Percentiles rank a stretch among this genome's conserved stretches.
Conservation (phyloP, 2,888 invertebrate genomes). For the Euplexia lucipara region DNA sequence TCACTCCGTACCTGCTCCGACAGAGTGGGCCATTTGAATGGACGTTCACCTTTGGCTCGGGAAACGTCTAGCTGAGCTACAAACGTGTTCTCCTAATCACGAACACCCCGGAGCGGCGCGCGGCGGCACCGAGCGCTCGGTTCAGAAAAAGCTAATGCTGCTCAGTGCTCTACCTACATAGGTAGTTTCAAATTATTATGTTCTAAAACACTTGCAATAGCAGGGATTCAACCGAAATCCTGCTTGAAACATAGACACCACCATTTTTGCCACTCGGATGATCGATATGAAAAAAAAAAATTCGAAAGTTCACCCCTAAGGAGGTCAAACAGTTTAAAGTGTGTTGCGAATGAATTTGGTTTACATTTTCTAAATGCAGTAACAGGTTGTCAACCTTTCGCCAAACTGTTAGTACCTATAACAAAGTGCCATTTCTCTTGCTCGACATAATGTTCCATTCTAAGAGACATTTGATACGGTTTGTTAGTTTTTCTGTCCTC, state of each 20-base stretch:
- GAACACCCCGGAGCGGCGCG: slow-evolving; percentile 42
- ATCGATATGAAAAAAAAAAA: background rate
- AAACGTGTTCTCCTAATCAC: slow-evolving; percentile 58
- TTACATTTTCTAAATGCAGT: background rate
- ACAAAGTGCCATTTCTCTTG: slow-evolving; percentile 2
- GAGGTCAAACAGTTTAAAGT: background rate
- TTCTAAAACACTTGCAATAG: background rate
- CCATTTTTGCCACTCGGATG: background rate
- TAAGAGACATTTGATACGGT: background rate
- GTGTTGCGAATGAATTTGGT: background rate
- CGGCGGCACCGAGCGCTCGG: slow-evolving; percentile 12
- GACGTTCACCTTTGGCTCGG: slow-evolving; percentile 61
- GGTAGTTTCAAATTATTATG: background rate
- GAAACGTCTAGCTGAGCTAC: slow-evolving; percentile 42
- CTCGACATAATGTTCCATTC: background rate
- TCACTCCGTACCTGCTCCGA: slow-evolving; percentile 6
- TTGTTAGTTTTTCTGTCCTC: background rate
- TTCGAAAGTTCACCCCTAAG: too few relatives aligned
- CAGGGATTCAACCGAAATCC: background rate
- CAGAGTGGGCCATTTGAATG: slow-evolving; percentile 55
- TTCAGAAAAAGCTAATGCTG: slow-evolving; percentile 20
- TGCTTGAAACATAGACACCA: background rate
- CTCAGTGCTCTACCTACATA: background rate
- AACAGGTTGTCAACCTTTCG: slow-evolving; percentile 22
- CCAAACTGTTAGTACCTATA: background rate